These are phyloP conservation scores for Turdus rufiventris DNA, from an alignment of 2,113 vertebrate genomes.

Conservation along the genomic window DNA sequence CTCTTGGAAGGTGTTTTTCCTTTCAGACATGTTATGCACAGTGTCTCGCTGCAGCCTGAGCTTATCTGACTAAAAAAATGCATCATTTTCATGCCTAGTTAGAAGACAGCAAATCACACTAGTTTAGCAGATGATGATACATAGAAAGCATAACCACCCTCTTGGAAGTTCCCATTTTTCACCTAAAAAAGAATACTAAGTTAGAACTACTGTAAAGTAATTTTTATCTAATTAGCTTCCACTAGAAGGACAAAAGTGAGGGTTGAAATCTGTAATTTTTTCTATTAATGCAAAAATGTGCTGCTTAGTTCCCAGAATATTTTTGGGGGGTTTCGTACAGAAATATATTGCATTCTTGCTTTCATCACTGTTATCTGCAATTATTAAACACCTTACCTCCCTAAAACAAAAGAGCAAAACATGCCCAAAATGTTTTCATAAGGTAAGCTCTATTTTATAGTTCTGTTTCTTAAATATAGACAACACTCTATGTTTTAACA, in stretches of 20 bases:
- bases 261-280: background rate
- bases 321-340: background rate
- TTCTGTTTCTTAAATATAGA: background rate
- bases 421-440: background rate
- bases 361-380: background rate
- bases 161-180: background rate
- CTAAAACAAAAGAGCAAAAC: background rate
- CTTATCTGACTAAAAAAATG: background rate
- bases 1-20: background rate
- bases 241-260: background rate
- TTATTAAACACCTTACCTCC: background rate
- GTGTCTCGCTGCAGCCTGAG: background rate
- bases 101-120: background rate
- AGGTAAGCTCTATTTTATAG: background rate
- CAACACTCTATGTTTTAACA: background rate
- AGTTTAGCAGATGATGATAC: background rate
- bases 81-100: background rate
- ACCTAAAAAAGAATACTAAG: background rate
- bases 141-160: background rate
- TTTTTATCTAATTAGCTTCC: background rate
- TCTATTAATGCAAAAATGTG: background rate
- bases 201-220: background rate
- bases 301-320: background rate
- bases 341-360: background rate
- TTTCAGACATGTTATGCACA: fast-evolving